Percentiles rank a stretch among this genome's conserved stretches.
phyloP scores from a whole-genome alignment of 2,113 vertebrate species.

The Sinocyclocheilus rhinocerous region DNA sequence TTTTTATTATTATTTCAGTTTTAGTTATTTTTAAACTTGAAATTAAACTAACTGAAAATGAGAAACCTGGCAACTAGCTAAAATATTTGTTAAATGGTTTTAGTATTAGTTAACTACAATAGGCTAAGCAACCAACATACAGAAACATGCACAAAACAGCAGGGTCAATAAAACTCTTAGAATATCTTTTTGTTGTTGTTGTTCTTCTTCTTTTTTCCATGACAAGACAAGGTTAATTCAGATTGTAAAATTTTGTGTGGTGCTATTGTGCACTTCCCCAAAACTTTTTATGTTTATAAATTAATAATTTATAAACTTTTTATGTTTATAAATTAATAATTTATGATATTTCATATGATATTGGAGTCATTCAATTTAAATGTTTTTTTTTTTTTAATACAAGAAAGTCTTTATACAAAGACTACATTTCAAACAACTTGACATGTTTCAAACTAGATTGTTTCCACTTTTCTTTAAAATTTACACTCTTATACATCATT shows the following conservation, averaged over 20 bases:
- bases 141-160: not conserved
- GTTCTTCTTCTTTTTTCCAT: not conserved
- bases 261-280: not conserved
- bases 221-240: not conserved
- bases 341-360: not conserved
- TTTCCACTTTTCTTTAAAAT: not conserved
- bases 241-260: not conserved
- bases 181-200: not conserved
- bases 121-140: not conserved
- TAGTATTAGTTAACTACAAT: no score
- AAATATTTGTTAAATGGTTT: no score
- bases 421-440: not conserved
- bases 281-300: not conserved
- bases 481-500: conserved; percentile 7
- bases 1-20: no score
- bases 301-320: not conserved
- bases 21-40: no score
- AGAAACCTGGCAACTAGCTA: no score
- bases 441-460: not conserved
- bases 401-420: not conserved
- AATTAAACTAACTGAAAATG: no score
- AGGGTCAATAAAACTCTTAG: not conserved
- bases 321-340: not conserved
- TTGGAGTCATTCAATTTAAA: not conserved
- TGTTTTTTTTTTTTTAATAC: not conserved